Evolutionary conservation across 1,140 invertebrate genomes (phyloP).

Genomic region (Ridgeia piscesae): DNA sequence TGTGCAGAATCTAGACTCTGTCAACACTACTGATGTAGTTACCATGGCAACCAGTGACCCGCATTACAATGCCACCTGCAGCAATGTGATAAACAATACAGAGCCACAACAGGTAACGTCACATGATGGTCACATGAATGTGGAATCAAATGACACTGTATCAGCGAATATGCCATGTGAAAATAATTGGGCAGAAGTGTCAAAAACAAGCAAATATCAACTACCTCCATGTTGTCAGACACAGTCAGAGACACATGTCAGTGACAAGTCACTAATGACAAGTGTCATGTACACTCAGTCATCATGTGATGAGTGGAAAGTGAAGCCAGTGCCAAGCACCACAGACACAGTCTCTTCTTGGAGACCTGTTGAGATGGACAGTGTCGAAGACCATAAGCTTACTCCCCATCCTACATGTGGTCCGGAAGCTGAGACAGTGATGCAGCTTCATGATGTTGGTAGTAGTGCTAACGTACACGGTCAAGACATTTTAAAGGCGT

Average conservation of each 20-base stretch:
- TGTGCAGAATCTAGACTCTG: neutral
- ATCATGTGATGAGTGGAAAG: neutral
- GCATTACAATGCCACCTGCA: neutral
- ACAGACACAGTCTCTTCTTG: neutral
- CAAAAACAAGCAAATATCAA: neutral
- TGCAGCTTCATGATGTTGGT: neutral
- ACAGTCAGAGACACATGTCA: neutral
- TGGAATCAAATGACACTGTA: neutral
- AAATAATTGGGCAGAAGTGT: neutral
- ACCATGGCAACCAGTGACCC: neutral
- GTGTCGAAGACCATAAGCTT: neutral
- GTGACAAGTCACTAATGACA: neutral
- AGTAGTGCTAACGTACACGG: no score
- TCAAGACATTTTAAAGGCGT: no score
- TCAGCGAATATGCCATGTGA: neutral
- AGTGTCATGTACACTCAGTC: no score
- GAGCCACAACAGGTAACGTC: neutral
- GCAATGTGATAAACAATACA: neutral
- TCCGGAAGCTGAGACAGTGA: neutral
- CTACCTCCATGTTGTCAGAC: neutral
- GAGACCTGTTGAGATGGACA: neutral
- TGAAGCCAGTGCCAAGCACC: neutral
- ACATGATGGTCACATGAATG: neutral
- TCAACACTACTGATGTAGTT: neutral
- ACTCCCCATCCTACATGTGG: neutral